Percentiles rank a stretch among this genome's conserved stretches.
Evolutionary conservation across 2,888 invertebrate species (phyloP).

Genomic region (Idaea aversata): DNA sequence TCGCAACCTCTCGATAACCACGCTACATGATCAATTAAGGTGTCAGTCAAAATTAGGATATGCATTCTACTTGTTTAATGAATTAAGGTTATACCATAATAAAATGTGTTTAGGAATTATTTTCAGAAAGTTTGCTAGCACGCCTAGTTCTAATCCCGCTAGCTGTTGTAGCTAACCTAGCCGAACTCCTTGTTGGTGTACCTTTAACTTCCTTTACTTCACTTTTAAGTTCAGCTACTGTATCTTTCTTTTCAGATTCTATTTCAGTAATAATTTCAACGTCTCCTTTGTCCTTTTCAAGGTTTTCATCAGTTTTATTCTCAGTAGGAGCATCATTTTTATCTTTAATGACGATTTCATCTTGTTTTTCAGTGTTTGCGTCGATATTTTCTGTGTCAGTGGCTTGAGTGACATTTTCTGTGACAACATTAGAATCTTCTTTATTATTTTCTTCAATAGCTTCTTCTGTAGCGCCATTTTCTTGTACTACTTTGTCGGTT

Average conservation of each 20-base stretch:
- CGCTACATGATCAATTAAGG: too few relatives aligned
- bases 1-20: too few relatives aligned
- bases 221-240: slow-evolving; percentile 29
- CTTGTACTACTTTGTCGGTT: not conserved
- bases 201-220: slow-evolving; percentile 33
- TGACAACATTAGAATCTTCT: not conserved
- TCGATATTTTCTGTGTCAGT: not conserved
- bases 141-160: slow-evolving; percentile 51
- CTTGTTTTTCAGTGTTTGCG: not conserved
- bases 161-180: slow-evolving; percentile 48
- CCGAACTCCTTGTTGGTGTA: slow-evolving; percentile 48
- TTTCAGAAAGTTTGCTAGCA: slow-evolving; percentile 48
- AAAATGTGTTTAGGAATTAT: slow-evolving; percentile 11
- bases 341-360: too few relatives aligned
- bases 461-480: not conserved
- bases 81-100: too few relatives aligned
- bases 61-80: too few relatives aligned
- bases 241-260: slow-evolving; percentile 20
- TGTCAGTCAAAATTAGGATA: too few relatives aligned
- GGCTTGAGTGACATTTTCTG: not conserved
- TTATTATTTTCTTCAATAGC: not conserved
- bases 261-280: not conserved
- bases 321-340: not conserved
- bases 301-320: not conserved
- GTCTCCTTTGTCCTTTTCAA: not conserved